Evolutionary conservation across 2,888 invertebrate species (phyloP), one percentile per base, ranked within the genome.

Genomic region (Meteorus colon): DNA sequence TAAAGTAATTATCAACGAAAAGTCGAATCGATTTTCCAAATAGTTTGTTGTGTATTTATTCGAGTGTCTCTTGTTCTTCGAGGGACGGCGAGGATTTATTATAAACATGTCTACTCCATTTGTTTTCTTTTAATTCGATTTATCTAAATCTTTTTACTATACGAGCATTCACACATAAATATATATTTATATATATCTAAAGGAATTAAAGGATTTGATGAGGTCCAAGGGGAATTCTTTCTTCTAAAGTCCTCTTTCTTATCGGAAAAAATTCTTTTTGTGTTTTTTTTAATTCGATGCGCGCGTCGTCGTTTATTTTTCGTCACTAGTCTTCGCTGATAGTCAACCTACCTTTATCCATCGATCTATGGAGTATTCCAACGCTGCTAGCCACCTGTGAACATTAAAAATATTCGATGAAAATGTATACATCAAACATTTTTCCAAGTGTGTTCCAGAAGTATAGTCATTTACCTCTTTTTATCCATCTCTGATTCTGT

Each of bases 401-500:
- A 82, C 16, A 29, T 31, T 0, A 63, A 37, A 65, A 34, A 34
- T 65, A 14, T 6, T 34, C 4, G 8, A 41, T 34, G 4, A 34
- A 4, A 41, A 41, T 41, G 12, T 41, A 12, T 41, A 41, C 41
- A 1, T 12, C 8, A 41, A 6, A 2, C 12, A 41, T 41, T 12
- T 12, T 12, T 12, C 41, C 12, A 8, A 12, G 41, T 12, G 12
- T 12, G 2, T 10, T 41, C 1, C 41, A 41, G 6, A 8, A 41
- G 41, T 41, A 41, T 10, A 12, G 41, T 31, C 27, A 10, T 82
- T 84, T 87, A 97, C 98, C 97, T 94, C 91, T 97, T 97, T 89
- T 96, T 96, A 87, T 98, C 98, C 92, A 97, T 96, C 90, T 98
- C 98, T 14, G 97, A 95, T 87, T 98, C 98, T 0, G 97, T 96